phyloP scores from a whole-genome alignment of 2,797 vertebrate genomes.

The Sparus aurata region DNA sequence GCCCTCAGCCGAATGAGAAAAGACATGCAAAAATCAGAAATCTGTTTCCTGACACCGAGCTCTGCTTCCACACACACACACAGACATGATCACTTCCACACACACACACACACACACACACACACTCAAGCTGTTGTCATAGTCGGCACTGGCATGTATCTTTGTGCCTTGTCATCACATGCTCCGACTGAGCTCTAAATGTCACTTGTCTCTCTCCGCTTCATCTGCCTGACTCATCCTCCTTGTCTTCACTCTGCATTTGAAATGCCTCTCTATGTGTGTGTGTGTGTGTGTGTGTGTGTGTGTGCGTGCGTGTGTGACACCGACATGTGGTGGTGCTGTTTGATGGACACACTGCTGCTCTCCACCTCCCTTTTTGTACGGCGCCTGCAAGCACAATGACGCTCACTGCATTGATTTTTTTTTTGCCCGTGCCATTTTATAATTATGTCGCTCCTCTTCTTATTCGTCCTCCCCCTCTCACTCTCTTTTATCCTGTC shows the following conservation, averaged over 20 bases:
- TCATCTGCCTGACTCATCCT: conserved; percentile 66
- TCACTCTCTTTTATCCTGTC: conserved; percentile 61
- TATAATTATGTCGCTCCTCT: conserved; percentile 74
- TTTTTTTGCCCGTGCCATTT: conserved; percentile 68
- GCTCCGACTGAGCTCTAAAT: conserved; percentile 73
- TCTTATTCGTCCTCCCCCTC: conserved; percentile 50
- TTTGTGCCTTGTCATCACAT: conserved; percentile 69
- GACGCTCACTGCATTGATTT: conserved; percentile 76
- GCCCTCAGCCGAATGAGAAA: conserved; percentile 15
- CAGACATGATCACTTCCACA: conserved; percentile 14
- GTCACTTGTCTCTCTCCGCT: conserved; percentile 70
- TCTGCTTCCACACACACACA: conserved; percentile 2
- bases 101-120: conserved; percentile 27
- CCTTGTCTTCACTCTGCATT: conserved; percentile 65
- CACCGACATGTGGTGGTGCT: conserved; percentile 13
- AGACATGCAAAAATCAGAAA: conserved; percentile 28
- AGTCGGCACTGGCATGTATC: conserved; percentile 54
- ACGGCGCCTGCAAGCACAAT: conserved; percentile 61
- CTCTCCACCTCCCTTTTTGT: conserved; percentile 62
- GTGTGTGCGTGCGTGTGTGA: conserved; percentile 32
- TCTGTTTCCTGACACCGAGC: conserved; percentile 22
- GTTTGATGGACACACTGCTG: conserved; percentile 66
- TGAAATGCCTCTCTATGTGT: conserved; percentile 46
- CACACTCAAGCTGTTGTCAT: conserved; percentile 42
- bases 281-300: conserved; percentile 40